Evolutionary conservation across 2,888 invertebrate genomes (phyloP), one percentile per base, ranked within the genome.

Genomic region (Acrocera orbiculus): DNA sequence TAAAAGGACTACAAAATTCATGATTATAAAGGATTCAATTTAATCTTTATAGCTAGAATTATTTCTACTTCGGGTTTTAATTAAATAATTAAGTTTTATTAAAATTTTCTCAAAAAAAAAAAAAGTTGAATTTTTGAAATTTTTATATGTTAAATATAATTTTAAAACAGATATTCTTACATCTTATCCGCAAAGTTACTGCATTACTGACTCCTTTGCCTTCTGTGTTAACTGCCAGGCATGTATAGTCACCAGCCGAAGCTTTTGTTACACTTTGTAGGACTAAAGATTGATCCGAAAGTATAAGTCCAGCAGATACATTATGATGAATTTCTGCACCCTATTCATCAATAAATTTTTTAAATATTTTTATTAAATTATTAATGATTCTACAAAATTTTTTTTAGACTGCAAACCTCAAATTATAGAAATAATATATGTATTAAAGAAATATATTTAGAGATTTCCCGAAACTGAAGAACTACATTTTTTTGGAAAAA

Each of bases 161-260:
- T 19, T 19, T 5, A 19, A 19, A 19, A 19, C 8, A 19, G 19
- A 19, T 2, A 44, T 54, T 67, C 76, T 75, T 58, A 77, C 76
- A 77, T 69, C 76, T 64, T 43, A 77, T 72, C 38, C 71, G 62
- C 43, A 77, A 58, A 27, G 71, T 67, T 42, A 77, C 76, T 20
- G 76, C 72, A 53, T 77, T 76, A 57, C 77, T 77, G 32, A 70
- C 64, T 42, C 80, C 79, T 46, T 76, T 81, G 27, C 86, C 86
- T 56, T 86, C 85, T 37, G 74, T 72, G 60, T 87, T 87, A 37
- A 77, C 78, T 19, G 85, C 85, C 56, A 79, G 67, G 53, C 87
- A 87, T 35, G 80, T 81, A 62, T 85, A 87, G 57, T 81, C 77
- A 4, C 87, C 86, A n/a, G 82, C 83, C 19, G 81, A 78, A 39